A percentile compares a stretch with the other conserved stretches of the same genome.
Evolutionary conservation across 2,797 vertebrate genomes (phyloP).

Genomic region (Agapornis canus): DNA sequence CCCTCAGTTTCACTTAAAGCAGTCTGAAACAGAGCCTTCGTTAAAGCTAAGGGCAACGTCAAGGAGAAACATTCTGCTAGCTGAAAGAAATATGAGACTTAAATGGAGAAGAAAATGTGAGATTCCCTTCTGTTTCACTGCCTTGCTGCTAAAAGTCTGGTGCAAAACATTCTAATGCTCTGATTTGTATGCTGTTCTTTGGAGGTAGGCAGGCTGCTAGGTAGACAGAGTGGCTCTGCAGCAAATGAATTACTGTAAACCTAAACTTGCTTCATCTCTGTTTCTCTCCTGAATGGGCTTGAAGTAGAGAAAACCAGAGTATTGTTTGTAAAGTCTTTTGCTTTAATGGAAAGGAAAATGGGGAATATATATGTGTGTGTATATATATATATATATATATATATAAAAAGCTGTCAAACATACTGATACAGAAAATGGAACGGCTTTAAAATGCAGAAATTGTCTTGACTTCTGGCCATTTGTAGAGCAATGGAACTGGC

Average conservation of each 20-base stretch:
- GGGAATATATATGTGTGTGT: neutral
- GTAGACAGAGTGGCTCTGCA: conserved; percentile 6
- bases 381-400: neutral
- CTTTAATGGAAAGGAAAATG: neutral
- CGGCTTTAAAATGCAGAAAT: neutral
- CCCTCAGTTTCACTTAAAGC: neutral
- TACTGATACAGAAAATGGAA: neutral
- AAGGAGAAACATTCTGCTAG: neutral
- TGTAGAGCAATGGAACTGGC: neutral
- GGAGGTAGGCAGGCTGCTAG: conserved; percentile 30
- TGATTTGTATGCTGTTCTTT: conserved; percentile 1
- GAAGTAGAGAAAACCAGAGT: neutral
- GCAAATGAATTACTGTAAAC: conserved; percentile 9
- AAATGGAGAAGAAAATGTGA: conserved; percentile 37
- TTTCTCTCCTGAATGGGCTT: neutral
- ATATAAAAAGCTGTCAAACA: neutral
- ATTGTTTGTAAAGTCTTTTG: neutral
- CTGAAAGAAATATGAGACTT: conserved; percentile 13
- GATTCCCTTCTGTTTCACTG: conserved; percentile 32
- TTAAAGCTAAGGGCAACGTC: neutral
- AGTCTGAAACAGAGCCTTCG: neutral
- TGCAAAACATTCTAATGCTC: conserved; percentile 10
- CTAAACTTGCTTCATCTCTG: neutral
- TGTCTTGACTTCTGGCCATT: neutral
- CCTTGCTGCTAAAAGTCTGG: conserved; percentile 60